Conservation (phyloP, 2,113 vertebrate genomes). For the Pteruthius melanotis region DNA sequence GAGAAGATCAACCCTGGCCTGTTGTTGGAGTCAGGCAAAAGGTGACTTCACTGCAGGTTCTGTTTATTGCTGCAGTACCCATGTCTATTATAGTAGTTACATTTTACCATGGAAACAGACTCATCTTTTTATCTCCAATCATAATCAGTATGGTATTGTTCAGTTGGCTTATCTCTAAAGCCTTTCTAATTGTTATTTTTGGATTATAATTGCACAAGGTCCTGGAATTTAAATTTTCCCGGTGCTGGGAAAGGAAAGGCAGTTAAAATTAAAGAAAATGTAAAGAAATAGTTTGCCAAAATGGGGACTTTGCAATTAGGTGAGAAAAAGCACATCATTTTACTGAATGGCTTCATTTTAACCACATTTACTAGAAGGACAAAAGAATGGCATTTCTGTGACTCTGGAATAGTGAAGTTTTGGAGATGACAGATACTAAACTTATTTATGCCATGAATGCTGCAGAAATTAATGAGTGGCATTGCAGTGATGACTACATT, state of each 20-base stretch:
- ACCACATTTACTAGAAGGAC: neutral
- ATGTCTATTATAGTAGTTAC: neutral
- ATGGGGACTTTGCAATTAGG: neutral
- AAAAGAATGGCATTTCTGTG: neutral
- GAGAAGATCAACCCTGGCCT: neutral
- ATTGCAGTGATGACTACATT: neutral
- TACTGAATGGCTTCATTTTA: neutral
- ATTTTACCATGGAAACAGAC: conserved; percentile 29
- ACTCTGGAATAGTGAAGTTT: neutral
- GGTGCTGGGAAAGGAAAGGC: neutral
- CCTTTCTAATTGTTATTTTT: neutral
- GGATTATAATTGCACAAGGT: neutral
- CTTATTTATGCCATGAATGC: neutral
- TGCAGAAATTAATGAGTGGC: neutral
- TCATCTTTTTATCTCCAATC: neutral
- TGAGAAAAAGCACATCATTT: neutral
- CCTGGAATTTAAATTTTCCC: neutral
- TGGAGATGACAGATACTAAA: neutral
- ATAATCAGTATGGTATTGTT: neutral
- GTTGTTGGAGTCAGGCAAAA: neutral
- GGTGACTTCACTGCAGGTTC: neutral
- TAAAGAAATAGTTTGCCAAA: neutral
- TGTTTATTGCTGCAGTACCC: neutral
- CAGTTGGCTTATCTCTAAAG: neutral
- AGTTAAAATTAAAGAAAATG: neutral